Base-by-base conservation (phyloP, 92 coral and sea anemone species). In the Zoanthus solanderi region DNA sequence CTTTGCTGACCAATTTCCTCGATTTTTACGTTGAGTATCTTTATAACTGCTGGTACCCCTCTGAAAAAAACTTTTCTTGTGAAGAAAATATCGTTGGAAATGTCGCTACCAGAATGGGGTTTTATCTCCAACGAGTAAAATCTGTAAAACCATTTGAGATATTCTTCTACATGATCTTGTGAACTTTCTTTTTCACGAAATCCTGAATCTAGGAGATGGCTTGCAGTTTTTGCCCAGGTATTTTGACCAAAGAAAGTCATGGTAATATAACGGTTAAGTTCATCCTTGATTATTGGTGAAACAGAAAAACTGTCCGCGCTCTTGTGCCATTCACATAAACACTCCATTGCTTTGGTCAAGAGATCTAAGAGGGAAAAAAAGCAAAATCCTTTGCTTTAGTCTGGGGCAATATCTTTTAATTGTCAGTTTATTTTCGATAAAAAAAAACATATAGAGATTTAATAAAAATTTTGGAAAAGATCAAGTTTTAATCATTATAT, bases 131-230 rank as follows among this genome's bases (percentile, higher is more conserved):
- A 50, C 2, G 80, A n/a, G 30, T 18, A 29, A 47, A 3, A n/a
- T 58, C 29, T 76, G 65, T 76, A 34, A 29, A 76, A 76, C 34
- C n/a, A 76, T 50, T n/a, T 29, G 0, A 76, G 80, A 65, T 76
- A 76, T 30, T 48, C 18, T 29, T n/a, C 80, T 6, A 46, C 17
- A 17, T 15, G 56, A 17, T 0, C 12, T 17, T 18, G 78, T 74
- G 78, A 18, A 45, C 14, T 17, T 17, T 74, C 32, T 74, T 74
- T 56, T 7, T 15, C 3, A 74, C 1, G 78, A 37, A 44, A 9
- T 48, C 30, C 12, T 37, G 42, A n/a, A 5, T n/a, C 57, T 6
- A 48, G 50, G 61, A 76, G 37, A 23, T 53, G 61, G 0, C 23
- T 18, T 15, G 61, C 80, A 48, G 61, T 42, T 6, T 9, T 46